Conservation (phyloP, 1,140 invertebrate genomes). For the Trichonephila clavata region DNA sequence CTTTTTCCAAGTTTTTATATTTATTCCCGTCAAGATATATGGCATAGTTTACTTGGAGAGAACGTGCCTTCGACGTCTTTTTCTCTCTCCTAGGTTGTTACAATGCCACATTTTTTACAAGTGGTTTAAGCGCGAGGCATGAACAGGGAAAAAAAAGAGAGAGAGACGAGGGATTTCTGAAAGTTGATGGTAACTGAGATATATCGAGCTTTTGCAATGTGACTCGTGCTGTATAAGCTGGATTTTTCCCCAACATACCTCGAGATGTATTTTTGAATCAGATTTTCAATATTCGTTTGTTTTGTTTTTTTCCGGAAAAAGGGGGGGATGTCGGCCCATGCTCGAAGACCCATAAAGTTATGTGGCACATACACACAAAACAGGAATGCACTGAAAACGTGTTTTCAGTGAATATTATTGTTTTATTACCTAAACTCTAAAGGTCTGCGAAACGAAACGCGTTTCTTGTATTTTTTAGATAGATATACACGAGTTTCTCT, state of each 20-base stretch:
- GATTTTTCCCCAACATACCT: conserved; percentile 5
- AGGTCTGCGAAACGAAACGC: not conserved
- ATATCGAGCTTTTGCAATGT: not conserved
- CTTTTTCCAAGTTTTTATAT: conserved; percentile 65
- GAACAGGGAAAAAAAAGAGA: too few relatives aligned
- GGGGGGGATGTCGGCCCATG: not conserved
- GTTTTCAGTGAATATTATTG: conserved; percentile 12
- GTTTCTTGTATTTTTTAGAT: too few relatives aligned
- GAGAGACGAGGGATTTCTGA: conserved; percentile 3
- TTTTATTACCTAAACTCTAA: not conserved
- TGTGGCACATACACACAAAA: not conserved
- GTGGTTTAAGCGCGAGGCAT: conserved; percentile 33
- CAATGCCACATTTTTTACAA: conserved; percentile 58
- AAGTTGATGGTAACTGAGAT: conserved; percentile 53
- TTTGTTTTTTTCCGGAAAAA: not conserved
- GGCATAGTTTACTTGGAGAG: conserved; percentile 50
- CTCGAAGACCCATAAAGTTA: conserved; percentile 34
- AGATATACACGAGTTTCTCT: not conserved
- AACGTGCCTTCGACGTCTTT: conserved; percentile 63
- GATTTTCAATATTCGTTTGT: conserved; percentile 33
- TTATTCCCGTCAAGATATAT: conserved; percentile 57
- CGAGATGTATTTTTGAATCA: conserved; percentile 46
- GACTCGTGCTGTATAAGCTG: conserved; percentile 64
- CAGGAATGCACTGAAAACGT: not conserved
- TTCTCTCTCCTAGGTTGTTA: conserved; percentile 20